Evolutionary conservation across 1,140 invertebrate species (phyloP).

Genomic region (Coboldia fuscipes): DNA sequence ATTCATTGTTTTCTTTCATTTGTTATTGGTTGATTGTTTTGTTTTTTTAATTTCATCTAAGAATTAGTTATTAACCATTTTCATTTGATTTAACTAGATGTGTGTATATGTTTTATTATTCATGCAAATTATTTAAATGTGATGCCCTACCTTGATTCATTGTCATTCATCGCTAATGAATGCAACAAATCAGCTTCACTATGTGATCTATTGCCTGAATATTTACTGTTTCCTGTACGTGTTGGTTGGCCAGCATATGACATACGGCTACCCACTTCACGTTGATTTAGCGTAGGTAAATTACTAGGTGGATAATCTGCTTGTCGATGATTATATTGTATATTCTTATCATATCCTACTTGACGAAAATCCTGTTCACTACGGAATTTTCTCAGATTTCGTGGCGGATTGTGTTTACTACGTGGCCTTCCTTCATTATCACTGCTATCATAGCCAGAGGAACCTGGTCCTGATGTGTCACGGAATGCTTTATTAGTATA

Average conservation of each 20-base stretch:
- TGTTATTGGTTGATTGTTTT: too few relatives aligned
- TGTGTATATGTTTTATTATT: too few relatives aligned
- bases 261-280: too few relatives aligned
- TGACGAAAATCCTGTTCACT: slow-evolving; percentile 64
- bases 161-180: too few relatives aligned
- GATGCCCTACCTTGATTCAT: too few relatives aligned
- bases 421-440: slow-evolving; percentile 41
- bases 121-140: too few relatives aligned
- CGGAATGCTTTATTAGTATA: slow-evolving; percentile 14
- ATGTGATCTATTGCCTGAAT: slow-evolving; percentile 19
- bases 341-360: slow-evolving; percentile 16
- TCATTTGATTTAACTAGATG: too few relatives aligned
- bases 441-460: slow-evolving; percentile 72
- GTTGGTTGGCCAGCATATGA: too few relatives aligned
- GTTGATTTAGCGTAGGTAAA: too few relatives aligned
- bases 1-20: too few relatives aligned
- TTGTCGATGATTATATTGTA: slow-evolving; percentile 14
- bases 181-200: slow-evolving; percentile 20
- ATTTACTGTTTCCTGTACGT: slow-evolving; percentile 17
- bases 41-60: too few relatives aligned
- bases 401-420: slow-evolving; percentile 23
- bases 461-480: slow-evolving; percentile 23
- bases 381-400: slow-evolving; percentile 39
- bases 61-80: too few relatives aligned
- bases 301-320: slow-evolving; percentile 20